phyloP scores from a whole-genome alignment of 2,113 vertebrate genomes.

The Bubo bubo region DNA sequence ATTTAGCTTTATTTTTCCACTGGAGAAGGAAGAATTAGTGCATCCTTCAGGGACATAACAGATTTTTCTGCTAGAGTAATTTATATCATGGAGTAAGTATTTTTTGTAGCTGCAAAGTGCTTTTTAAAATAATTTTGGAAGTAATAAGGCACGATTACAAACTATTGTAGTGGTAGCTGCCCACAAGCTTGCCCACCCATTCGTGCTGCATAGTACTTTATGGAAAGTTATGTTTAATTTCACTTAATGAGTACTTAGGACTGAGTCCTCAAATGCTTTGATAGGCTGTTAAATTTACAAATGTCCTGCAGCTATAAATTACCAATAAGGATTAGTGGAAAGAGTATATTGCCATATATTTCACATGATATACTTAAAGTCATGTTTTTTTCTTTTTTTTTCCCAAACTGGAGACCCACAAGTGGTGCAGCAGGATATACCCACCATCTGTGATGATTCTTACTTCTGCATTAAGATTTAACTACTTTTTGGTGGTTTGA shows the following conservation, averaged over 20 bases:
- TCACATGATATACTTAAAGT: constrained; percentile 53
- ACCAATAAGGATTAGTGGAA: constrained; percentile 39
- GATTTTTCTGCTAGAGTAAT: constrained; percentile 58
- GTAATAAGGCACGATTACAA: constrained; percentile 67
- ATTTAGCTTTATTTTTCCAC: not conserved
- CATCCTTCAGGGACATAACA: constrained; percentile 49
- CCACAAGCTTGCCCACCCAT: constrained; percentile 37
- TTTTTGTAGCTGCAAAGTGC: constrained; percentile 39
- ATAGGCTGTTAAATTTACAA: constrained; percentile 75
- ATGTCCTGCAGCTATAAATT: constrained; percentile 67
- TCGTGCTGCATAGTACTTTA: constrained; percentile 35
- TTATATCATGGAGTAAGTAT: constrained; percentile 40
- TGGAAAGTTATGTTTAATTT: constrained; percentile 72
- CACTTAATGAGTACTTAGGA: constrained; percentile 65
- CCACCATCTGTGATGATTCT: not conserved
- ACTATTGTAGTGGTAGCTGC: constrained; percentile 14
- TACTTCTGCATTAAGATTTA: not conserved
- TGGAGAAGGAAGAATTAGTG: constrained; percentile 43
- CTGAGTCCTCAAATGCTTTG: constrained; percentile 63
- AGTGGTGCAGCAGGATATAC: not conserved
- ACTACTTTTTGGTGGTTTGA: not conserved
- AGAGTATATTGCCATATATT: constrained; percentile 14
- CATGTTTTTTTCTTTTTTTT: not conserved
- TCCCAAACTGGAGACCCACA: not conserved
- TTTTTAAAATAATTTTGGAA: constrained; percentile 52